Percentiles rank a stretch among this genome's conserved stretches.
Conservation (phyloP, 1,140 invertebrate genomes). For the Drosophila funebris region DNA sequence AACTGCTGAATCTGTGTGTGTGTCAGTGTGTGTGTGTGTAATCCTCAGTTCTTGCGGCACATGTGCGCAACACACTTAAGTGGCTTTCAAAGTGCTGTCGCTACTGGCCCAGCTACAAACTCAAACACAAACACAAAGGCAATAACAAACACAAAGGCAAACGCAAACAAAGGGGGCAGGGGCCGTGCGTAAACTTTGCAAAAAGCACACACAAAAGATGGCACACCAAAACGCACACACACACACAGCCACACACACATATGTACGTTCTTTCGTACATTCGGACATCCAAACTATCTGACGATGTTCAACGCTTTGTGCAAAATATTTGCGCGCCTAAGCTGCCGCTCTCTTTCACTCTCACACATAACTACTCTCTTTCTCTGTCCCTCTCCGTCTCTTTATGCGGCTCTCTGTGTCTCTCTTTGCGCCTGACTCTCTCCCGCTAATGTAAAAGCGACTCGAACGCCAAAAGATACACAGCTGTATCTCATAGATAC, state of each 20-base stretch:
- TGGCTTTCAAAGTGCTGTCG: slow-evolving; percentile 60
- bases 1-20: slow-evolving; percentile 25
- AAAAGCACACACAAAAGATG: slow-evolving; percentile 63
- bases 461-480: slow-evolving; percentile 49
- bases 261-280: slow-evolving; percentile 5
- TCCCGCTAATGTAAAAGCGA: slow-evolving; percentile 54
- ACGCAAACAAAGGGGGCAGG: slow-evolving; percentile 32
- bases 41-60: slow-evolving; percentile 70
- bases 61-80: slow-evolving; percentile 69
- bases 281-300: slow-evolving; percentile 27
- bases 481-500: slow-evolving; percentile 65
- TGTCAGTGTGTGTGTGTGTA: slow-evolving; percentile 46
- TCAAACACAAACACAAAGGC: slow-evolving; percentile 31
- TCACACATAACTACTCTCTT: neutral
- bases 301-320: slow-evolving; percentile 20
- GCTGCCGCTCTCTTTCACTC: slow-evolving; percentile 6
- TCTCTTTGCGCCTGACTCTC: slow-evolving; percentile 4
- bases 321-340: slow-evolving; percentile 43
- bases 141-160: slow-evolving; percentile 31
- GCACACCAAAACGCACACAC: slow-evolving; percentile 4
- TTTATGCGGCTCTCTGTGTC: slow-evolving; percentile 11
- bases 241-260: neutral
- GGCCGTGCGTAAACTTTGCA: slow-evolving; percentile 56
- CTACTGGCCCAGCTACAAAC: slow-evolving; percentile 53
- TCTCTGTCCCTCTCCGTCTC: neutral